phyloP scores from a whole-genome alignment of 2,113 vertebrate genomes.

The Ctenodactylus gundi region DNA sequence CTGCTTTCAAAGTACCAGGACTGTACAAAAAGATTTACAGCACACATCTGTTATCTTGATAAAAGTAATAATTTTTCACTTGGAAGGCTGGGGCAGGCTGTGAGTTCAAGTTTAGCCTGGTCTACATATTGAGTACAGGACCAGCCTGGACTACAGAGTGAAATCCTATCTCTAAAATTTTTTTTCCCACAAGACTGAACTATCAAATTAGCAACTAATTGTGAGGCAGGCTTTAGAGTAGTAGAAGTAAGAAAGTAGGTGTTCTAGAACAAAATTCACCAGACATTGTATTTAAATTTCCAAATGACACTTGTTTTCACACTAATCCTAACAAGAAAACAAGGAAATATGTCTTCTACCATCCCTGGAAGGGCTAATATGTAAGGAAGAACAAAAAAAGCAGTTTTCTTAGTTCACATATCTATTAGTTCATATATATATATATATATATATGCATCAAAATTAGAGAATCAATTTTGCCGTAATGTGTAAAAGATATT shows the following conservation, averaged over 20 bases:
- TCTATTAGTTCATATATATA: not conserved
- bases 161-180: no score
- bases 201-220: no score
- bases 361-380: not conserved
- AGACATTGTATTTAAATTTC: not conserved
- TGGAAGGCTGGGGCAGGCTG: no score
- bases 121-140: no score
- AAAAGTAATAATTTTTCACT: not conserved
- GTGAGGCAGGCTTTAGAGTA: accelerated
- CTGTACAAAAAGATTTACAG: not conserved
- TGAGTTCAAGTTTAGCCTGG: no score
- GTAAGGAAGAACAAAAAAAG: not conserved
- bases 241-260: not conserved
- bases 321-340: not conserved
- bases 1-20: not conserved
- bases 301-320: not conserved
- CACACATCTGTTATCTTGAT: not conserved
- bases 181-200: no score
- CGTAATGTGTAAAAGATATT: not conserved
- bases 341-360: not conserved
- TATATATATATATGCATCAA: no score
- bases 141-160: no score
- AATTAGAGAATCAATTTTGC: not conserved
- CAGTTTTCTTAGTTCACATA: not conserved
- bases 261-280: not conserved